phyloP scores from a whole-genome alignment of 2,888 invertebrate genomes.

The Crematogaster levior region DNA sequence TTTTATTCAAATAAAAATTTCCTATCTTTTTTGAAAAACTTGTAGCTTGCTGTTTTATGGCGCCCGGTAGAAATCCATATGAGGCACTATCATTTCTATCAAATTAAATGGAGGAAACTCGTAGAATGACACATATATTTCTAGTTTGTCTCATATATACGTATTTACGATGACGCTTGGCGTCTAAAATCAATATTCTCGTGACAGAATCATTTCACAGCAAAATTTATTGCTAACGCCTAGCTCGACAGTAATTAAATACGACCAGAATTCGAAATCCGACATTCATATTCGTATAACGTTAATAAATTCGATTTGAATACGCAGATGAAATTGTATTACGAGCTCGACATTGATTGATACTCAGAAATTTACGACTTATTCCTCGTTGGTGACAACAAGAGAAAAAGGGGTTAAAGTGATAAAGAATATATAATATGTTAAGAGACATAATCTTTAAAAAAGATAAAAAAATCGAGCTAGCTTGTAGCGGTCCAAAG shows the following conservation, averaged over 20 bases:
- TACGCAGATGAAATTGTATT: background rate
- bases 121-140: background rate
- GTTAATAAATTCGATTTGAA: slow-evolving; percentile 19
- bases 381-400: background rate
- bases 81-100: background rate
- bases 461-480: background rate
- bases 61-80: background rate
- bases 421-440: background rate
- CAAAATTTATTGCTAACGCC: slow-evolving; percentile 6
- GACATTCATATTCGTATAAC: background rate
- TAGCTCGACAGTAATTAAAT: background rate
- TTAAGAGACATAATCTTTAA: background rate
- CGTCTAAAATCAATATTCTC: background rate
- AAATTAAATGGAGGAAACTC: background rate
- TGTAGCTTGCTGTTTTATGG: background rate
- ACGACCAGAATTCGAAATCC: background rate
- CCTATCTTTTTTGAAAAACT: background rate
- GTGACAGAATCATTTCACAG: background rate
- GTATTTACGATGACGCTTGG: background rate
- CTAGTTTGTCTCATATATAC: background rate
- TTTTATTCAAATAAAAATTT: background rate
- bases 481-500: slow-evolving; percentile 16
- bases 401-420: slow-evolving; percentile 17
- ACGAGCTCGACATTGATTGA: background rate
- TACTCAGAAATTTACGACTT: background rate